A percentile compares a stretch with the other conserved stretches of the same genome.
Conservation (phyloP, 2,888 invertebrate genomes). For the Leucophenga maculata region DNA sequence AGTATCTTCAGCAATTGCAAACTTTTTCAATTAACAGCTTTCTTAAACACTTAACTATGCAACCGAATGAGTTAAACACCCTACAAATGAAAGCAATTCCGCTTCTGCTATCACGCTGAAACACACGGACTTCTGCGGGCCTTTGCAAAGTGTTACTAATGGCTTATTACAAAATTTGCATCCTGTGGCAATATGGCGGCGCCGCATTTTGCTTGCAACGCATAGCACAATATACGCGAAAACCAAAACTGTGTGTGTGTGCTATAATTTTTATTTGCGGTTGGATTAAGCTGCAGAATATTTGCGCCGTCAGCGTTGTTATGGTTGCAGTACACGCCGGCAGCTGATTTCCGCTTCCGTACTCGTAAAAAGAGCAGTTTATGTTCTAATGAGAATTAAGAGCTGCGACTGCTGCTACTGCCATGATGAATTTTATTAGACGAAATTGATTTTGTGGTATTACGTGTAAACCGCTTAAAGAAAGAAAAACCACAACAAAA, state of each 20-base stretch:
- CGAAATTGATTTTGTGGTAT: no score
- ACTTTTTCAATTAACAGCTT: constrained; percentile 62
- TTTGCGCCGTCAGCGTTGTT: not conserved
- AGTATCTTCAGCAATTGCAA: constrained; percentile 30
- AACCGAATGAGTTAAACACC: not conserved
- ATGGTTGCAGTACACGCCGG: not conserved
- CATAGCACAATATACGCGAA: not conserved
- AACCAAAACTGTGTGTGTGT: constrained; percentile 39
- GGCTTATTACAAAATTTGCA: constrained; percentile 52
- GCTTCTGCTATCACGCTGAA: not conserved
- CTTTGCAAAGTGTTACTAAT: constrained; percentile 32
- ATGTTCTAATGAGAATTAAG: constrained; percentile 50
- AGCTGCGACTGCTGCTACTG: constrained; percentile 25
- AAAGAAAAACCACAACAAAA: no score
- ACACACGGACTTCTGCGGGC: not conserved
- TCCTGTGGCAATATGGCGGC: constrained; percentile 32
- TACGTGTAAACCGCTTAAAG: no score
- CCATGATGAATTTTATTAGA: constrained; percentile 45
- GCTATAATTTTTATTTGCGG: constrained; percentile 42
- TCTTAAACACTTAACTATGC: constrained; percentile 43
- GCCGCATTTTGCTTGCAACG: not conserved
- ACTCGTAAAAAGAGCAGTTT: constrained; percentile 39
- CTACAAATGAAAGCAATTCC: not conserved
- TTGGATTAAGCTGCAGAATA: constrained; percentile 11
- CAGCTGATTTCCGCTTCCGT: not conserved